These are phyloP conservation scores for Hestina assimilis DNA, from an alignment of 1,140 invertebrate genomes.

Conservation along the genomic window DNA sequence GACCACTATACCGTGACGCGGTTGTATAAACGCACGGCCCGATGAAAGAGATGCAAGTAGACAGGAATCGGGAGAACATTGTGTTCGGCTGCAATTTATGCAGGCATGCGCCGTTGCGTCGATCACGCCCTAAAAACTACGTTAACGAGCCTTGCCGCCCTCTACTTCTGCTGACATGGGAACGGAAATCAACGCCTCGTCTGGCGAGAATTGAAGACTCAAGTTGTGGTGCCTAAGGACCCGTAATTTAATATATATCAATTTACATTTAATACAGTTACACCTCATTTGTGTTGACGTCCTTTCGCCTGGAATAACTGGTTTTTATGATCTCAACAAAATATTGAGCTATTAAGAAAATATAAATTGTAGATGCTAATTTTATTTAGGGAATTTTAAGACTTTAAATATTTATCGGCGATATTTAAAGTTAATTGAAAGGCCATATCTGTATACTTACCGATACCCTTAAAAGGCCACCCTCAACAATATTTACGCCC, in stretches of 20 bases:
- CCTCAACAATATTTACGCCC: slow-evolving; percentile 52
- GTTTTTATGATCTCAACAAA: not conserved
- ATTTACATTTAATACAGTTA: not conserved
- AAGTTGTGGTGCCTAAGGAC: slow-evolving; percentile 1
- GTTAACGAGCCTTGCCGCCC: slow-evolving; percentile 59
- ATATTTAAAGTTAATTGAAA: slow-evolving; percentile 9
- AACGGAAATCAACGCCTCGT: slow-evolving; percentile 57
- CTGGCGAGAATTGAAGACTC: slow-evolving; percentile 37
- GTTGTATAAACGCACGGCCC: slow-evolving; percentile 28
- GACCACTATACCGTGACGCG: slow-evolving; percentile 36
- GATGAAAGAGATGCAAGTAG: slow-evolving; percentile 44
- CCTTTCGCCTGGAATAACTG: not conserved
- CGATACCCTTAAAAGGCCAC: slow-evolving; percentile 56
- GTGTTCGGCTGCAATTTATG: slow-evolving; percentile 67
- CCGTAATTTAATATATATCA: not conserved
- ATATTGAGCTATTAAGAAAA: too few species aligned
- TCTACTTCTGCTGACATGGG: slow-evolving; percentile 48
- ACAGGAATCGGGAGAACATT: slow-evolving; percentile 43
- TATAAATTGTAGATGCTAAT: too few species aligned
- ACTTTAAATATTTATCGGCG: not conserved
- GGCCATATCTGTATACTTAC: slow-evolving; percentile 1
- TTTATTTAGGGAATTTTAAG: too few species aligned
- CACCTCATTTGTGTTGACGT: not conserved
- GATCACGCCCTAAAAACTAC: slow-evolving; percentile 72
- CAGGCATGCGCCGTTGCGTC: slow-evolving; percentile 69